Evolutionary conservation across 2,888 invertebrate species (phyloP), one percentile per base, ranked within the genome.

Genomic region (Perdita meconis): DNA sequence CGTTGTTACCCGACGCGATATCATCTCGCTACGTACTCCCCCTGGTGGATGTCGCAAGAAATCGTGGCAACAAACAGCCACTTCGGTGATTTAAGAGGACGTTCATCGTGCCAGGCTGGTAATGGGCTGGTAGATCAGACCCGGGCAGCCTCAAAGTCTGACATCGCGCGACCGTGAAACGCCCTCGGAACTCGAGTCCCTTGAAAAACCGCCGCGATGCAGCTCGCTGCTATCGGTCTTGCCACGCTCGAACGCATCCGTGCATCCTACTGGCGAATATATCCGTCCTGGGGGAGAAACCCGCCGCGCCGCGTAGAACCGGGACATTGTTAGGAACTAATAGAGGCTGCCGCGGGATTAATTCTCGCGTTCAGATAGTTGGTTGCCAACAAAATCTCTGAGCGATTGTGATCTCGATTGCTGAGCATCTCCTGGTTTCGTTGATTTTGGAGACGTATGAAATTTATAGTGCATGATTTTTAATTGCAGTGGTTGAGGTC

Each of bases 61-160:
- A 78, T 78, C 78, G 65, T 69, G 63, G 80, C 77, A 78, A 81
- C 78, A 75, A 87, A 86, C 78, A 74, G 67, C 69, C 79, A 67
- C 87, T 85, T 78, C 64, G 77, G 78, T 89, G 90, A 89, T 89
- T 89, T 90, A 90, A 87, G 90, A 89, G 86, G 70, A 68, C 86
- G 85, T 88, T 88, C 82, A 87, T 83, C 88, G 87, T 87, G 86
- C 88, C 88, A 82, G 77, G 84, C 80, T 87, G 90, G 88, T 88
- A 89, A 89, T 89, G 89, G 89, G 82, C 87, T 87, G 90, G 88
- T 87, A 83, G 80, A 73, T 70, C 76, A 81, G 73, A 69, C 78
- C 81, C 47, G 68, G 82, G 71, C 80, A 60, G 76, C 72, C 87
- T 86, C 89, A 88, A 89, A 89, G 88, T 88, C 89, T 83, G 84